phyloP scores from a whole-genome alignment of 2,113 vertebrate genomes.

The Suricata suricatta region DNA sequence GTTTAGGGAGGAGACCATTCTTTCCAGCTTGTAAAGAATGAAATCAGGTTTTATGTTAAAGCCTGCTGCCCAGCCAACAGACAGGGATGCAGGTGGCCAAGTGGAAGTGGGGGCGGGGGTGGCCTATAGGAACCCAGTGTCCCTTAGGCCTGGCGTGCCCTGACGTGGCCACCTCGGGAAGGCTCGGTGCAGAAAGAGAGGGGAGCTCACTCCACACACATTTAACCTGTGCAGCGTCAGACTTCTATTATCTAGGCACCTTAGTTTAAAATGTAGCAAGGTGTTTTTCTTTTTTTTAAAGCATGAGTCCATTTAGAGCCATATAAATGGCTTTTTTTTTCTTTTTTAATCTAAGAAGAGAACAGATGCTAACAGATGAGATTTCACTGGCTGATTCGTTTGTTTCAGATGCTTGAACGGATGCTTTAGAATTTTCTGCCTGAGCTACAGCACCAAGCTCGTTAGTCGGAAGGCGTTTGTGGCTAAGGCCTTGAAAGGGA shows the following conservation, averaged over 20 bases:
- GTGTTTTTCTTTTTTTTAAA: not conserved
- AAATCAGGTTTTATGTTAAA: not conserved
- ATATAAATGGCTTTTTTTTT: not conserved
- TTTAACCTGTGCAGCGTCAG: not conserved
- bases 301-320: conserved; percentile 39
- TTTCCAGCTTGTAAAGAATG: not conserved
- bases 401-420: conserved; percentile 84
- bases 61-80: not conserved
- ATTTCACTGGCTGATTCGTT: conserved; percentile 81
- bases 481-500: conserved; percentile 81
- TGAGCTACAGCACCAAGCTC: conserved; percentile 79
- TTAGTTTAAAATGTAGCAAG: not conserved
- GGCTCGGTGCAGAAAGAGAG: not conserved
- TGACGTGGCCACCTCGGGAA: not conserved
- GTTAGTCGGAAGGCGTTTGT: conserved; percentile 79
- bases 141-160: not conserved
- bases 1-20: not conserved
- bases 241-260: not conserved
- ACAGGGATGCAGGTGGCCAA: not conserved
- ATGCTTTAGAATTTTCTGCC: conserved; percentile 81
- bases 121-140: not conserved
- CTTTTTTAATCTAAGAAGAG: conserved; percentile 65
- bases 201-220: not conserved
- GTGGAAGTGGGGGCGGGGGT: not conserved
- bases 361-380: conserved; percentile 73